Percentiles rank a stretch among this genome's conserved stretches.
Evolutionary conservation across 2,888 invertebrate species (phyloP).

Genomic region (Agrypnus murinus): DNA sequence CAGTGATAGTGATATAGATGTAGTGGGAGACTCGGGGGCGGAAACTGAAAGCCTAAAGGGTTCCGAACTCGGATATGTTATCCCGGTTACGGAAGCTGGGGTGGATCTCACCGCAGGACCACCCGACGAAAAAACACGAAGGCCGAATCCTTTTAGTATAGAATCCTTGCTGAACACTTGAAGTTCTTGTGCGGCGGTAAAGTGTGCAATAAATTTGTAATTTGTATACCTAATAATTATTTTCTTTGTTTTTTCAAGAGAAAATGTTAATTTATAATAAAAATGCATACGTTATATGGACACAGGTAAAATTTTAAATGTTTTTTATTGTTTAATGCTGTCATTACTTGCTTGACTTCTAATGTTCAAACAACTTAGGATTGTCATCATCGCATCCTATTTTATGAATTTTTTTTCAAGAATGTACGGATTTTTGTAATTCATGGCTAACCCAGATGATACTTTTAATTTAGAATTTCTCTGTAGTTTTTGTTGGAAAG

Average conservation of each 20-base stretch:
- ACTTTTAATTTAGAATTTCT: too few species aligned
- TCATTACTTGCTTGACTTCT: too few species aligned
- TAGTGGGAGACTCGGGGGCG: slow-evolving; percentile 87
- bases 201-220: slow-evolving; percentile 65
- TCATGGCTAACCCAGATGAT: too few species aligned
- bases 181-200: slow-evolving; percentile 62
- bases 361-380: too few species aligned
- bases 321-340: too few species aligned
- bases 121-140: slow-evolving; percentile 72
- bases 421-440: too few species aligned
- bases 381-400: too few species aligned
- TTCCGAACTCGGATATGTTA: slow-evolving; percentile 67
- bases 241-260: not conserved
- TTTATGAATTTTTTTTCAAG: too few species aligned
- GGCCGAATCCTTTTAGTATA: slow-evolving; percentile 91
- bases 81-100: slow-evolving; percentile 64
- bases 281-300: too few species aligned
- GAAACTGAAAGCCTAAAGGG: slow-evolving; percentile 80
- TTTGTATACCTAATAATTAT: slow-evolving; percentile 35
- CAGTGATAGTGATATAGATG: slow-evolving; percentile 87
- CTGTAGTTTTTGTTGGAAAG: too few species aligned
- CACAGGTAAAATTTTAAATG: slow-evolving; percentile 22
- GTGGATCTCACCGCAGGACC: slow-evolving; percentile 72
- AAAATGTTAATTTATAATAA: not conserved
- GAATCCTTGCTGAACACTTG: slow-evolving; percentile 87